Base-by-base conservation (phyloP, 2,888 invertebrate species). In the Thecophora atra region DNA sequence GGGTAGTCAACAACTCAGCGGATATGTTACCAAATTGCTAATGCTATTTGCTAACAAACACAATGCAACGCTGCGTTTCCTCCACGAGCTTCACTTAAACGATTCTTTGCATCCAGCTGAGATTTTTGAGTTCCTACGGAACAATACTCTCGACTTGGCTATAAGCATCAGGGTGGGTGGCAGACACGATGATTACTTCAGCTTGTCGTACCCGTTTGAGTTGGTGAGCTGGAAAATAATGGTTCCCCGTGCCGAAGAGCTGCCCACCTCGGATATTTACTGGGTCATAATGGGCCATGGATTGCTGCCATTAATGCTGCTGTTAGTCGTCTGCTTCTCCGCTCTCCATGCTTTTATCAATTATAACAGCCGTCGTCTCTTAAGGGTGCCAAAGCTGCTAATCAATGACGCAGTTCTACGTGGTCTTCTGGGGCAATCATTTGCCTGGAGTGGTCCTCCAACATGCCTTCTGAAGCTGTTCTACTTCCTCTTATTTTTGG, bases 11-110 rank as follows among this genome's bases (percentile, higher is more conserved):
- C 58, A 74, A 4, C 70, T 79, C 47, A 21, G 47, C 0, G 81
- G 81, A 3, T 81, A 72, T 42, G 77, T 76, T 15, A 73, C 75
- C 0, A 73, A 73, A 11, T n/a, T 81, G 30, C 3, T 82, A 0
- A 74, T 52, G 5, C 54, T 66, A 0, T 81, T 79, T 44, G 80
- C 73, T 1, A 8, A 62, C 4, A 77, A 76, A 0, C 24, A 78
- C 1, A 81, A 81, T 69, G 81, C 78, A 0, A 76, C 77, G 0
- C 19, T 81, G 3, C 17, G 62, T 6, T 37, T 76, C 17, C 69
- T 65, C 0, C 56, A 52, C 0, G 24, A 65, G 0, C 24, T 72
- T 1, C 21, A 54, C 1, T 6, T 67, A 8, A 63, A 62, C 21
- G 28, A 44, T 0, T 15, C 54, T n/a, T 51, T 51, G 1, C 37